Percentiles rank a stretch among this genome's conserved stretches.
Conservation (phyloP, 2,113 vertebrate species). For the Nerophis ophidion region DNA sequence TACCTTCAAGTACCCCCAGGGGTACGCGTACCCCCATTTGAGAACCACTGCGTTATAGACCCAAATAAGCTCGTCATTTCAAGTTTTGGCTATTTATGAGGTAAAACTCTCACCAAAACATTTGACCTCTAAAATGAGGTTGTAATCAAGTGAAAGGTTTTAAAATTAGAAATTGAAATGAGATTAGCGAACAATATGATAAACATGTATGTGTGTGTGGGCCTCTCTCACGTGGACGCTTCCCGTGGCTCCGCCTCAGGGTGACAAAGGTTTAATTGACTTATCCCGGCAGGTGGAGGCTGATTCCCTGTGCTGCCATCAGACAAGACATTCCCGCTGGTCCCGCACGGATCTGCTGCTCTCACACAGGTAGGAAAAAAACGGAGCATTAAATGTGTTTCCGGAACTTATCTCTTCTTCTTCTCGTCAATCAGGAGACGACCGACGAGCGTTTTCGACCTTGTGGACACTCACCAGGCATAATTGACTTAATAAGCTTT, state of each 20-base stretch:
- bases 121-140: too few species aligned
- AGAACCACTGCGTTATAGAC: too few species aligned
- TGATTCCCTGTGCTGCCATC: constrained; percentile 29
- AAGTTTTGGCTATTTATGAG: too few species aligned
- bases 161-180: not conserved
- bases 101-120: too few species aligned
- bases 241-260: constrained; percentile 35
- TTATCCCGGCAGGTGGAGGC: constrained; percentile 32
- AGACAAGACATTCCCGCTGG: constrained; percentile 17
- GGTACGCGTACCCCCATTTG: too few species aligned
- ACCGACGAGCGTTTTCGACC: too few species aligned
- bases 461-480: too few species aligned
- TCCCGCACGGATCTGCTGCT: constrained; percentile 16
- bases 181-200: not conserved
- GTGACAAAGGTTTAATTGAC: constrained; percentile 48
- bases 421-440: not conserved
- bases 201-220: not conserved
- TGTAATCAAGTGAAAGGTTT: not conserved
- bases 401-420: too few species aligned
- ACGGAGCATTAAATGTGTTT: too few species aligned
- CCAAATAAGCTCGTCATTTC: too few species aligned
- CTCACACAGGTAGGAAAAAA: constrained; percentile 42
- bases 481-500: too few species aligned
- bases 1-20: too few species aligned
- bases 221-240: constrained; percentile 9